Conservation (phyloP, 2,797 vertebrate species). For the Acrossocheilus fasciatus region DNA sequence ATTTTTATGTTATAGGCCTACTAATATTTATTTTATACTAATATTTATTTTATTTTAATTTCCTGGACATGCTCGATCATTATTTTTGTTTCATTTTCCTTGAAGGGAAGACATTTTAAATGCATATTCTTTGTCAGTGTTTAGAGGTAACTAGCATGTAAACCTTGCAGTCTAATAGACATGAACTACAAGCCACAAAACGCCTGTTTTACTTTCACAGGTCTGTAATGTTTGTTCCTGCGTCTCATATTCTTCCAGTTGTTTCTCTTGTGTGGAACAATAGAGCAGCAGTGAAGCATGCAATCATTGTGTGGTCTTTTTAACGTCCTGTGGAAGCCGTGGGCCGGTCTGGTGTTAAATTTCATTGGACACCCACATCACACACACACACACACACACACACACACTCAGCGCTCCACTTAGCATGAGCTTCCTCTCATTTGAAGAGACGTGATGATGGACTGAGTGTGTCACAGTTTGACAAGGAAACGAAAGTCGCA, state of each 20-base stretch:
- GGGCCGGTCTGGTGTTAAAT: constrained; percentile 45
- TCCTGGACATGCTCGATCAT: not conserved
- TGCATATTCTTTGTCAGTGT: not conserved
- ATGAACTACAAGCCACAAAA: not conserved
- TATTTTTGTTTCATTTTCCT: not conserved
- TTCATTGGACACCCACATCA: constrained; percentile 43
- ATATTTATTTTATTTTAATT: not conserved
- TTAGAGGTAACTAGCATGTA: not conserved
- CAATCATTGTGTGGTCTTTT: constrained; percentile 25
- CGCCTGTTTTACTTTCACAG: not conserved
- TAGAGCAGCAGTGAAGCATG: not conserved
- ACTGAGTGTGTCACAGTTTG: constrained; percentile 35
- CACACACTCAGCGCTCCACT: constrained; percentile 24
- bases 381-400: not conserved
- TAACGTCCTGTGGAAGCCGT: constrained; percentile 40
- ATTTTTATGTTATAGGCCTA: too few relatives aligned
- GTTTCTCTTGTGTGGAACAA: not conserved
- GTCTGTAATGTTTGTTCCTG: not conserved
- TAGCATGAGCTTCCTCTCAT: constrained; percentile 11
- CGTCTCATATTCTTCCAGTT: not conserved
- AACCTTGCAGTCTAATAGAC: not conserved
- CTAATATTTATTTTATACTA: too few relatives aligned
- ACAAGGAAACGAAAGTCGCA: constrained; percentile 23
- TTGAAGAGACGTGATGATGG: constrained; percentile 8
- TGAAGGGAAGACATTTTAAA: not conserved